phyloP scores from a whole-genome alignment of 2,113 vertebrate genomes.

The Syngnathoides biaculeatus region DNA sequence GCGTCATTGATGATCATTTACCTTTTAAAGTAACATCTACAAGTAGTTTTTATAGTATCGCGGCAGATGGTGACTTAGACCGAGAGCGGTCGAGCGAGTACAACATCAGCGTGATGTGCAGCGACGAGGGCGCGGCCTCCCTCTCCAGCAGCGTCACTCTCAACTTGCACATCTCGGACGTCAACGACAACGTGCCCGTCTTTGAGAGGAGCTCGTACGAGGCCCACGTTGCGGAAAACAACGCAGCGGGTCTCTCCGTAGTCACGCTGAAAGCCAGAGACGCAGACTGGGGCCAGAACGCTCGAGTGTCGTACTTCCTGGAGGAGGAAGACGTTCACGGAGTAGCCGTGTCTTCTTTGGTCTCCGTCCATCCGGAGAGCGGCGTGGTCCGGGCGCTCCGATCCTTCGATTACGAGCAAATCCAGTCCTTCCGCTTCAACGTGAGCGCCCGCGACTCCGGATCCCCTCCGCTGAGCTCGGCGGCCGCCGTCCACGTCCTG shows the following conservation, averaged over 20 bases:
- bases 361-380: conserved; percentile 36
- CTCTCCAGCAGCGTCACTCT: conserved; percentile 39
- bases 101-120: conserved; percentile 36
- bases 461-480: too few relatives aligned
- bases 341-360: conserved; percentile 20
- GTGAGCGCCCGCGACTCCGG: too few relatives aligned
- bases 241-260: background rate
- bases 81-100: conserved; percentile 22
- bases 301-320: conserved; percentile 37
- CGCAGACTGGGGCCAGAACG: conserved; percentile 26
- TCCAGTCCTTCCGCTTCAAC: too few relatives aligned
- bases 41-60: conserved; percentile 31
- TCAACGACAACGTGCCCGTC: conserved; percentile 32
- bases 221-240: conserved; percentile 26
- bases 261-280: conserved; percentile 26
- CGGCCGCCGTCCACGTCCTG: too few relatives aligned
- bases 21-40: conserved; percentile 38
- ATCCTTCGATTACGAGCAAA: too few relatives aligned
- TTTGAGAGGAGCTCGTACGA: conserved; percentile 37
- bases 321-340: conserved; percentile 32
- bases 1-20: conserved; percentile 29
- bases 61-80: conserved; percentile 34
- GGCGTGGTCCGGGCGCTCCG: conserved; percentile 39
- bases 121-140: conserved; percentile 46
- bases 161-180: conserved; percentile 23